These are phyloP conservation scores for Acyrthosiphon pisum DNA, from an alignment of 1,140 invertebrate genomes.

Conservation along the genomic window DNA sequence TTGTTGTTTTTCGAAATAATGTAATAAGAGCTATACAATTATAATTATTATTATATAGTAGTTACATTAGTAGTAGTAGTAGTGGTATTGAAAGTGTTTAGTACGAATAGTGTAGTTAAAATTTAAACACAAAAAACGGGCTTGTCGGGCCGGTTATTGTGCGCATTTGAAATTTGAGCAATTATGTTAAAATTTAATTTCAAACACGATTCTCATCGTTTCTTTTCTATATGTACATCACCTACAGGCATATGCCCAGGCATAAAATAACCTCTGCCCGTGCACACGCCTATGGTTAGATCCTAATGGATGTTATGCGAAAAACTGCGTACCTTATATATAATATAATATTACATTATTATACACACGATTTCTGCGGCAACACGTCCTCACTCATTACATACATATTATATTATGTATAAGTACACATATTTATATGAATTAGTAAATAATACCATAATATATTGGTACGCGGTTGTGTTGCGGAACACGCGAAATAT, in stretches of 20 bases:
- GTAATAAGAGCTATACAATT: not conserved
- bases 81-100: not conserved
- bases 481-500: not conserved
- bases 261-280: not conserved
- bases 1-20: not conserved
- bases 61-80: not conserved
- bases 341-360: not conserved
- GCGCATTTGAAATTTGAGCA: not conserved
- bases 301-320: slow-evolving; percentile 2
- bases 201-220: slow-evolving; percentile 16
- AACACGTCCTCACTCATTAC: slow-evolving; percentile 3
- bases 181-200: slow-evolving; percentile 29
- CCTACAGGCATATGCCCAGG: not conserved
- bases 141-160: slow-evolving; percentile 15
- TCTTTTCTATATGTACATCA: not conserved
- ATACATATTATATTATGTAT: not conserved
- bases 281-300: slow-evolving; percentile 10
- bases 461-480: not conserved
- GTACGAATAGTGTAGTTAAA: not conserved
- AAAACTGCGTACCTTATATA: not conserved
- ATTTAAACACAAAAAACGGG: not conserved
- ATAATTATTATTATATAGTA: not conserved
- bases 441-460: not conserved
- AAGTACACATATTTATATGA: not conserved
- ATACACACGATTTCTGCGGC: not conserved